Evolutionary conservation across 2,113 vertebrate species (phyloP), one percentile per base, ranked within the genome.

Genomic region (Ailurus styani): DNA sequence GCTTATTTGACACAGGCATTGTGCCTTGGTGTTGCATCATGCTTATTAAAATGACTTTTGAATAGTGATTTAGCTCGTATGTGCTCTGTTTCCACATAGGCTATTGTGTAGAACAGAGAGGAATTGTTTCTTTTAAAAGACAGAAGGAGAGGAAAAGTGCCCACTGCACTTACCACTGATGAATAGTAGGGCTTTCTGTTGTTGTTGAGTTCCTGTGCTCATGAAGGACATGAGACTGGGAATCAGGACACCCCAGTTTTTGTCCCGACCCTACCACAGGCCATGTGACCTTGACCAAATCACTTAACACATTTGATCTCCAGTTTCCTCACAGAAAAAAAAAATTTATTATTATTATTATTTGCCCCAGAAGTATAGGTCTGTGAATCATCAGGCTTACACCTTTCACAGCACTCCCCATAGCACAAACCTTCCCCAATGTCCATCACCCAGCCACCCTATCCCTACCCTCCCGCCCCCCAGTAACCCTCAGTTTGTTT

Each of bases 81-180:
- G 57, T 96, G 45, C 87, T 64, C 40, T 91, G 70, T 89, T 93
- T 84, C 75, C 50, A 73, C 47, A 75, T 34, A 66, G 75, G 64
- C 91, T 55, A 66, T 95, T 96, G 85, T 96, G 66, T 13, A 64
- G 91, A 89, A 95, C 93, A 97, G 79, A 97, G 96, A 91, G 66
- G 54, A 25, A 47, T 70, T 97, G 91, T 97, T 20, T 47, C 37
- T 86, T 88, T 75, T 42, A 40, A 68, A 89, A 70, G 95, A 72
- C 90, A 95, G 87, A 66, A 70, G 87, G 62, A 5, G 47, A 87
- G 75, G 70, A 87, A 34, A 31, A 57, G 54, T 95, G 79, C 70
- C 87, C 37, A n/a, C 50, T 96, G 21, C 13, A 25, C 81, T 91
- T 18, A 90, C 4, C 29, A 37, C 73, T 31, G 66, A 27, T 60